phyloP scores from a whole-genome alignment of 2,797 vertebrate species.

The Coendou prehensilis region DNA sequence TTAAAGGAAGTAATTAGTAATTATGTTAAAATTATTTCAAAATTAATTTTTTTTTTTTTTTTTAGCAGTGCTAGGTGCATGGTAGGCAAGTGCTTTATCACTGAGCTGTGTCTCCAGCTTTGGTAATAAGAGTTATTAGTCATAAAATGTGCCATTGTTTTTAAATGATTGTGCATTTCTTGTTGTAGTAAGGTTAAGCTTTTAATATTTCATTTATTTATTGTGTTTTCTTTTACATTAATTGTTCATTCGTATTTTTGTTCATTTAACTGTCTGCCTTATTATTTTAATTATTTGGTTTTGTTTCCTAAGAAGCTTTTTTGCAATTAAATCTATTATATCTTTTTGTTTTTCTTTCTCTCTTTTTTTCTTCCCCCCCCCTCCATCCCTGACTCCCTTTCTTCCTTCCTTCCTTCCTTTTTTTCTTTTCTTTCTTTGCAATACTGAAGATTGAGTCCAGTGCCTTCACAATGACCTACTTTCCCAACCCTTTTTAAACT shows the following conservation, averaged over 20 bases:
- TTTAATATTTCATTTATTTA: slow-evolving; percentile 10
- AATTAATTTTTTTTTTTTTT: background rate
- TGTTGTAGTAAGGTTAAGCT: background rate
- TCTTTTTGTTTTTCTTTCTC: background rate
- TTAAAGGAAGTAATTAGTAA: slow-evolving; percentile 14
- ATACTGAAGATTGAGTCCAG: background rate
- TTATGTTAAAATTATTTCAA: background rate
- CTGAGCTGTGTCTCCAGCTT: background rate
- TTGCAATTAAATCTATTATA: background rate
- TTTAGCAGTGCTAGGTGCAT: background rate
- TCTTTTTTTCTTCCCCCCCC: no score
- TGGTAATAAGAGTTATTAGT: background rate
- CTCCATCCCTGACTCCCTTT: no score
- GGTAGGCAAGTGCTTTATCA: background rate
- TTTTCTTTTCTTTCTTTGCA: background rate
- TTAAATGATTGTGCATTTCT: background rate
- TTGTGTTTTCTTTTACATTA: background rate
- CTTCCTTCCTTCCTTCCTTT: background rate
- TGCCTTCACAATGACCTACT: background rate
- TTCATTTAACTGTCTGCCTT: background rate
- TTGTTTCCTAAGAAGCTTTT: background rate
- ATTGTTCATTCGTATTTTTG: background rate
- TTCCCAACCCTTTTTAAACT: background rate
- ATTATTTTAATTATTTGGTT: background rate
- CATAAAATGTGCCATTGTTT: slow-evolving; percentile 17